phyloP scores from a whole-genome alignment of 2,113 vertebrate species.

The Leptocoma aspasia region DNA sequence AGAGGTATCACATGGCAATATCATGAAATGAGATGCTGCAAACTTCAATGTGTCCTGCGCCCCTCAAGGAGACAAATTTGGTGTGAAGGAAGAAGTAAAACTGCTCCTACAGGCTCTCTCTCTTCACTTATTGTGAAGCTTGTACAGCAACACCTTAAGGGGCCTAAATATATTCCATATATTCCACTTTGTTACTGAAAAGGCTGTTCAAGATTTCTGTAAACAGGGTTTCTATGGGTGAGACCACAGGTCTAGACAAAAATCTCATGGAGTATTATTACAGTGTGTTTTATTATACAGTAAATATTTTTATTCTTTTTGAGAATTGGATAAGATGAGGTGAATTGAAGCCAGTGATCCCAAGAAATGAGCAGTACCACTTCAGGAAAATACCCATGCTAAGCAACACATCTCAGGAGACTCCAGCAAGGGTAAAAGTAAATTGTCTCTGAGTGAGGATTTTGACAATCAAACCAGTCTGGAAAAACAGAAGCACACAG shows the following conservation, averaged over 20 bases:
- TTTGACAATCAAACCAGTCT: background rate
- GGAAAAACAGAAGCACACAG: background rate
- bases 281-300: background rate
- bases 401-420: background rate
- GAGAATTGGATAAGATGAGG: background rate
- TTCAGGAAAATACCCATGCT: background rate
- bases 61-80: background rate
- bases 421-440: background rate
- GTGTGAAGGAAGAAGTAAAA: background rate
- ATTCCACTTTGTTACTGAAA: background rate
- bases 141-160: background rate
- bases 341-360: background rate
- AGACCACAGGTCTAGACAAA: background rate
- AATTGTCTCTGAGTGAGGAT: background rate
- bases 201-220: background rate
- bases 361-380: background rate
- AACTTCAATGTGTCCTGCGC: background rate
- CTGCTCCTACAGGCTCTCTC: background rate
- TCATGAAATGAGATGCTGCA: background rate
- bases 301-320: background rate
- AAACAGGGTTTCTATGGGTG: background rate
- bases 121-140: background rate
- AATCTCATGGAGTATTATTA: background rate
- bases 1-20: background rate
- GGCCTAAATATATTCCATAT: background rate